Percentiles rank a stretch among this genome's conserved stretches.
Evolutionary conservation across 1,140 invertebrate genomes (phyloP).

Genomic region (Fopius arisanus): DNA sequence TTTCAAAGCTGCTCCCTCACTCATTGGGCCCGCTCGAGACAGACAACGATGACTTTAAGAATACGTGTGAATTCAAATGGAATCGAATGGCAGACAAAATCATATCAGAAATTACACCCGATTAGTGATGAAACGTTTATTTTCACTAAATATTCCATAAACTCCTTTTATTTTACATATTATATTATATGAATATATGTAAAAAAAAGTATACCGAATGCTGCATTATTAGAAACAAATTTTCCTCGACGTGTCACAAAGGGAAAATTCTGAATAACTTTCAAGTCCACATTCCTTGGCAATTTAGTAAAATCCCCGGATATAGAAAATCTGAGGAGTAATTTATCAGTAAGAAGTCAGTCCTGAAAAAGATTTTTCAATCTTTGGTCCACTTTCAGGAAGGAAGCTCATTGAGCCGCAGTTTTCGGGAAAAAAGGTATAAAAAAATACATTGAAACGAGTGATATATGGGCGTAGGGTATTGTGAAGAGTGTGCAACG

Average conservation of each 20-base stretch:
- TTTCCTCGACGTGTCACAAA: too few relatives aligned
- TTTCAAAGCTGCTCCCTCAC: constrained; percentile 17
- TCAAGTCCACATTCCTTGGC: not conserved
- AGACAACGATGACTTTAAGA: constrained; percentile 1
- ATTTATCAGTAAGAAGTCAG: constrained; percentile 3
- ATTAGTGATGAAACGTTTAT: constrained; percentile 40
- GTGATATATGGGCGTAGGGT: constrained; percentile 63
- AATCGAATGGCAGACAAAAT: constrained; percentile 7
- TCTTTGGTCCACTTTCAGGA: constrained; percentile 16
- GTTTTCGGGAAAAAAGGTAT: constrained; percentile 16
- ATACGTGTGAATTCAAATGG: constrained; percentile 20
- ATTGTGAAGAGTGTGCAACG: constrained; percentile 51
- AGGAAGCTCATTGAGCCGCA: constrained; percentile 19
- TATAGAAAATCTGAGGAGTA: constrained; percentile 44
- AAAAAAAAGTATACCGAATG: too few relatives aligned
- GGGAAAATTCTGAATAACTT: too few relatives aligned
- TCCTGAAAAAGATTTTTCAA: constrained; percentile 8
- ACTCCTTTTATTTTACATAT: too few relatives aligned
- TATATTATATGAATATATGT: too few relatives aligned
- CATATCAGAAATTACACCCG: constrained; percentile 25
- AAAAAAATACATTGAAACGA: constrained; percentile 31
- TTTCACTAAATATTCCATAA: too few relatives aligned
- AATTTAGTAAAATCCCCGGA: not conserved
- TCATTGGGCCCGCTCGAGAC: constrained; percentile 21
- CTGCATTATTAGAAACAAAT: too few relatives aligned